These are phyloP conservation scores for Acrocephalus kingi DNA, from an alignment of 2,113 vertebrate species.

Conservation along the genomic window DNA sequence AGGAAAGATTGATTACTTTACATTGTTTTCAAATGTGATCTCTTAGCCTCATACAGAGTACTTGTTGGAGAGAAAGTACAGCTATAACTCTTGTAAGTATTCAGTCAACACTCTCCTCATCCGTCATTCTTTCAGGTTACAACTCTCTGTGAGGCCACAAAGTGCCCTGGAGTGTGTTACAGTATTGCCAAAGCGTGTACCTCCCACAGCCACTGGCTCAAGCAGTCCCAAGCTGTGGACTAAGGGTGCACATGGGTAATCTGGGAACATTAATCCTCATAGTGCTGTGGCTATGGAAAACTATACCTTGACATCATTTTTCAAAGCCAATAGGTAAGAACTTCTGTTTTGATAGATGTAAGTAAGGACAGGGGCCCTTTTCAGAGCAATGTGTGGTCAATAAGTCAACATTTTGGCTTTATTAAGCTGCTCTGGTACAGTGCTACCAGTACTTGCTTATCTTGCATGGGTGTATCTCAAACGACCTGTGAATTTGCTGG, in stretches of 20 bases:
- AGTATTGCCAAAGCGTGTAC: not conserved
- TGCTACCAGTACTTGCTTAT: not conserved
- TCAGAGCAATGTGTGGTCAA: not conserved
- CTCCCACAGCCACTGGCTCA: accelerated
- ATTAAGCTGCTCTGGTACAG: not conserved
- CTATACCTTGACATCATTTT: not conserved
- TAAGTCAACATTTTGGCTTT: not conserved
- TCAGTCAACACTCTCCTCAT: not conserved
- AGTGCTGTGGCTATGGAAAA: accelerated
- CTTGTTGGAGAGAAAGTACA: not conserved
- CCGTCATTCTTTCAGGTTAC: not conserved
- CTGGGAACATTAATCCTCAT: not conserved
- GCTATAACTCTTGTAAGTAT: not conserved
- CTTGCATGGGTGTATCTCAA: not conserved
- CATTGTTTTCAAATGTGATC: not conserved
- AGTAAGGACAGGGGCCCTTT: not conserved
- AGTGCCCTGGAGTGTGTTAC: not conserved
- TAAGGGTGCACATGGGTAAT: not conserved
- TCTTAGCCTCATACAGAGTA: not conserved
- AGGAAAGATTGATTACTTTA: not conserved
- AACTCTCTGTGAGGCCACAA: not conserved
- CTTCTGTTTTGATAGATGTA: not conserved
- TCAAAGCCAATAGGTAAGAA: not conserved
- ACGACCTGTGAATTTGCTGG: not conserved
- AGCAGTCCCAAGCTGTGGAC: not conserved